phyloP scores from a whole-genome alignment of 92 coral and sea anemone species.

The Bergia puertoricense region DNA sequence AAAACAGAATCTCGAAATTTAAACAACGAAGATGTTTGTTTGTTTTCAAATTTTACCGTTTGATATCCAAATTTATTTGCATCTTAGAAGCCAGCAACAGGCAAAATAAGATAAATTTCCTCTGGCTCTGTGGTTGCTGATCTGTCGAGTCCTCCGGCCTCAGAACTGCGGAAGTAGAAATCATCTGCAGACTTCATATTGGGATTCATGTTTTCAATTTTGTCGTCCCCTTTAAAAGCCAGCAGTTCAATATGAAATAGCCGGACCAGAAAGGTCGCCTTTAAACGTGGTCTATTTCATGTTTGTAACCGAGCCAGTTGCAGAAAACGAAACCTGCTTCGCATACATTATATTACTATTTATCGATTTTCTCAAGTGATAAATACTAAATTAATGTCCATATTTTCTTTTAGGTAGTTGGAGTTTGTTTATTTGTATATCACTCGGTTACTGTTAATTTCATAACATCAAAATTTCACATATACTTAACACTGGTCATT shows the following conservation, averaged over 20 bases:
- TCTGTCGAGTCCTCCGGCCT: not conserved
- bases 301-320: not conserved
- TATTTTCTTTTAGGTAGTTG: not conserved
- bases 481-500: not conserved
- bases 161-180: constrained; percentile 27
- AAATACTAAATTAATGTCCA: not conserved
- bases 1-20: not conserved
- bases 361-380: not conserved
- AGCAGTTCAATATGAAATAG: not conserved
- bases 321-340: not conserved
- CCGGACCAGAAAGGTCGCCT: not conserved
- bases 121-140: not conserved
- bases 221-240: not conserved
- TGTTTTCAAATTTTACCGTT: too few relatives aligned
- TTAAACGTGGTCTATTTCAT: not conserved
- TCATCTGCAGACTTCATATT: constrained; percentile 15
- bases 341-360: not conserved
- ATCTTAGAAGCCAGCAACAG: constrained; percentile 12
- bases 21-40: too few relatives aligned
- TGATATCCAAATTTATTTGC: not conserved
- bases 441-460: not conserved
- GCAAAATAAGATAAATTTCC: not conserved
- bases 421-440: not conserved
- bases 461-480: not conserved
- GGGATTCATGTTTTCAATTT: constrained; percentile 5